A percentile compares a stretch with the other conserved stretches of the same genome.
These are phyloP conservation scores for Mesaphorura yosii DNA, from an alignment of 1,140 invertebrate genomes.

Conservation along the genomic window DNA sequence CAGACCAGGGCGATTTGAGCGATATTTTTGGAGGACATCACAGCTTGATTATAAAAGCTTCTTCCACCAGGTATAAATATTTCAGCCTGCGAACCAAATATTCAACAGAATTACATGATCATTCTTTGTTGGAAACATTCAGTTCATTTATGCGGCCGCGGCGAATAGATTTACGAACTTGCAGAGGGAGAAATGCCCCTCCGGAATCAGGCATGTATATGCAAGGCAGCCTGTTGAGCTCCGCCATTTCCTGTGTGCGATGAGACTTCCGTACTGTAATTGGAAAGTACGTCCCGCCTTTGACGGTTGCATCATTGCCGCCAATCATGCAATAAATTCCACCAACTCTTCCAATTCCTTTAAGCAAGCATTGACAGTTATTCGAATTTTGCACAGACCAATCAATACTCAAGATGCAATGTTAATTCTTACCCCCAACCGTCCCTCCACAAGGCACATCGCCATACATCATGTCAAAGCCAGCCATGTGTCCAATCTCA, in stretches of 20 bases:
- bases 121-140: neutral
- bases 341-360: constrained; percentile 49
- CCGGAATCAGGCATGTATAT: constrained; percentile 53
- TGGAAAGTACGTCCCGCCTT: constrained; percentile 54
- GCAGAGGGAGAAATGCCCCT: constrained; percentile 49
- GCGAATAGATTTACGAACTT: too few relatives aligned
- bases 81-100: constrained; percentile 42
- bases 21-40: constrained; percentile 50
- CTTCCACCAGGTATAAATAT: constrained; percentile 59
- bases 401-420: neutral
- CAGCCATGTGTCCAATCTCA: constrained; percentile 53
- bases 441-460: constrained; percentile 49
- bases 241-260: constrained; percentile 52
- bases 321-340: constrained; percentile 46
- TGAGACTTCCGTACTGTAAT: constrained; percentile 56
- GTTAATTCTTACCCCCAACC: constrained; percentile 17
- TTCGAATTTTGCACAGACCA: too few relatives aligned
- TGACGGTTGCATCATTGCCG: constrained; percentile 58
- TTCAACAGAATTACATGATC: too few relatives aligned
- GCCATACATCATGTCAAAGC: constrained; percentile 47
- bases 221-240: constrained; percentile 45
- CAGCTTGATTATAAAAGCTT: constrained; percentile 58
- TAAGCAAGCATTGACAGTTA: constrained; percentile 23
- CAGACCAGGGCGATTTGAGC: constrained; percentile 42
- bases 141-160: neutral